Evolutionary conservation across 1,140 invertebrate species (phyloP), one percentile per base, ranked within the genome.

Genomic region (Anastatus disparis): DNA sequence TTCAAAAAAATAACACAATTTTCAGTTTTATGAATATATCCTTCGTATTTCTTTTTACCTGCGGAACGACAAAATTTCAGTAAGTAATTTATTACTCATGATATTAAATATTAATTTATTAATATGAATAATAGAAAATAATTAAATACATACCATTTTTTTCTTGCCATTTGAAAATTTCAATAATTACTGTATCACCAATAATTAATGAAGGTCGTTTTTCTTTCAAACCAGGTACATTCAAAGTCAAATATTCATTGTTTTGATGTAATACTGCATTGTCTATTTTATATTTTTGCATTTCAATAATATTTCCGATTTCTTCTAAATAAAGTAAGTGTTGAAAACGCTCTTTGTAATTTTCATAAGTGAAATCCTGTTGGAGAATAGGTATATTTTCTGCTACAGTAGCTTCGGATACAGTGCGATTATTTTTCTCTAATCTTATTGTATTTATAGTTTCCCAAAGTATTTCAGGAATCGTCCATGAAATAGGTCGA

Each of bases 211-310:
- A n/a, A n/a, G n/a, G n/a, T n/a, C n/a, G n/a, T 74, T 89, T 92
- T 82, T 97, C 96, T 55, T 90, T 87, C 9, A 97, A 84, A 63
- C 94, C 94, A 53, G 91, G 91, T 42, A 97, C 91, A 79, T 91
- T 87, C 59, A 97, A 80, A 13, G 87, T 85, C 6, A 97, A 82
- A 85, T 87, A 96, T 71, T 94, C 91, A 9, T 89, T 89, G 70
- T 82, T 85, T 9, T 78, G 85, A 63, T 87, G 86, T 72, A 97
- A 88, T 71, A 87, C 86, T 7, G 89, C 90, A 70, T 88, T 88
- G 42, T 89, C 82, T 72, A 92, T 88, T 80, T 94, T 90, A 82
- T 91, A 95, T 68, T 88, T 87, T 70, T 90, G 88, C 65, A 96
- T 89, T 61, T 87, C 83, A 17, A 92, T 82, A 24, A 88, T 88